These are phyloP conservation scores for Lampropteryx suffumata DNA, from an alignment of 2,888 invertebrate genomes.

Conservation along the genomic window DNA sequence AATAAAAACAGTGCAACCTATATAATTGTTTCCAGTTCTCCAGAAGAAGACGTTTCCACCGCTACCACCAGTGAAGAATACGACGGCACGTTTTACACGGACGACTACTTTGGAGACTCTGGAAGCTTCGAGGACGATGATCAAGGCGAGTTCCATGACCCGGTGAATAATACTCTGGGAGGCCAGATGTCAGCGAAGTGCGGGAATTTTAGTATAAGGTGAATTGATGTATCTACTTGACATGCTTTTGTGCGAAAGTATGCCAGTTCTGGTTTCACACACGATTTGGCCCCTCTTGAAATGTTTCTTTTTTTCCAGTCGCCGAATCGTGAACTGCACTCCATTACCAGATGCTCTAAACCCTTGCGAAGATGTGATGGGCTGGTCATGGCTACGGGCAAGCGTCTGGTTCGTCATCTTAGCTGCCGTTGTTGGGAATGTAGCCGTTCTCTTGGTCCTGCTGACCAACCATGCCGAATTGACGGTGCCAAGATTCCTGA, in stretches of 20 bases:
- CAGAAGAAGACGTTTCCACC: constrained; percentile 53
- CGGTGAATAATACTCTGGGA: constrained; percentile 52
- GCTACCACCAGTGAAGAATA: constrained; percentile 63
- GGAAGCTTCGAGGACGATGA: constrained; percentile 61
- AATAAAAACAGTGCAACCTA: too few species aligned
- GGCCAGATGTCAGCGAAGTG: constrained; percentile 56
- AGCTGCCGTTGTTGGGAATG: constrained; percentile 91
- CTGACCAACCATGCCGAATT: constrained; percentile 82
- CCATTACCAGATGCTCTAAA: constrained; percentile 92
- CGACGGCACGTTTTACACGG: constrained; percentile 39
- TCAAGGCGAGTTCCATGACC: constrained; percentile 63
- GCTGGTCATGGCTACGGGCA: constrained; percentile 88
- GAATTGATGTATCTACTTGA: constrained; percentile 10
- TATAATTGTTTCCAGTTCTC: constrained; percentile 35
- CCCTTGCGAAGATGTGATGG: constrained; percentile 96
- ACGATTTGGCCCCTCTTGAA: too few species aligned
- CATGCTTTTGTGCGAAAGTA: too few species aligned
- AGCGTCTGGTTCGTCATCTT: constrained; percentile 94
- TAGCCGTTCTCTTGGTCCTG: constrained; percentile 90
- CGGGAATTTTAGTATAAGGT: constrained; percentile 68
- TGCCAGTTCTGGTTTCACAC: too few species aligned
- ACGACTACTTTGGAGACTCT: constrained; percentile 61
- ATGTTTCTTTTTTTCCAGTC: constrained; percentile 44
- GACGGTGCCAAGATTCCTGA: constrained; percentile 73
- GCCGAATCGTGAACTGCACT: constrained; percentile 83